A percentile compares a stretch with the other conserved stretches of the same genome.
Evolutionary conservation across 2,113 vertebrate species (phyloP).

Genomic region (Tragulus kanchil): DNA sequence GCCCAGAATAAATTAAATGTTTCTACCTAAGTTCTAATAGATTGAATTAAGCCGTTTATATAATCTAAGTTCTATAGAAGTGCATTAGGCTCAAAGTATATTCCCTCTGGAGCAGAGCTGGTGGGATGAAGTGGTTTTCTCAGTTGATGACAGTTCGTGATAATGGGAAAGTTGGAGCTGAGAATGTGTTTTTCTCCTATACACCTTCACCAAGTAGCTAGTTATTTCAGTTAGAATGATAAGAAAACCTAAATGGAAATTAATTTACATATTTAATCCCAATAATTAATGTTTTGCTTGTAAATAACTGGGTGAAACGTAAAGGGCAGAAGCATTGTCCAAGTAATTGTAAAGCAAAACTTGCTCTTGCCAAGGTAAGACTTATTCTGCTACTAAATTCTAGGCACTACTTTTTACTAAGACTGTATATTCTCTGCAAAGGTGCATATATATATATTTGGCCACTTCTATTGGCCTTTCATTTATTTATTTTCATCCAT

Average conservation of each 20-base stretch:
- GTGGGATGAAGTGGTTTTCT: not conserved
- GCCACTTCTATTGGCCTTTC: too few relatives aligned
- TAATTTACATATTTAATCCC: slow-evolving; percentile 2
- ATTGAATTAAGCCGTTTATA: slow-evolving; percentile 29
- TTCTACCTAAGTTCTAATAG: not conserved
- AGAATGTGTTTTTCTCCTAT: slow-evolving; percentile 3
- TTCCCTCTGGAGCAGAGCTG: not conserved
- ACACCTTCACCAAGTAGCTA: not conserved
- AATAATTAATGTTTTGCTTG: slow-evolving; percentile 35
- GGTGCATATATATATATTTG: not conserved
- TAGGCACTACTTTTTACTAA: not conserved
- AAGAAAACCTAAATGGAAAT: slow-evolving; percentile 37
- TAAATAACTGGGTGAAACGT: slow-evolving; percentile 32
- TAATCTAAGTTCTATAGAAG: slow-evolving; percentile 19
- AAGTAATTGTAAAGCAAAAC: slow-evolving; percentile 51
- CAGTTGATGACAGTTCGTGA: not conserved
- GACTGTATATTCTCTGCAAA: slow-evolving; percentile 12
- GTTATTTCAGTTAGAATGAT: slow-evolving; percentile 43
- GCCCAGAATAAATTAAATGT: slow-evolving; percentile 26
- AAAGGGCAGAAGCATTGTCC: slow-evolving; percentile 29
- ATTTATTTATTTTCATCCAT: too few relatives aligned
- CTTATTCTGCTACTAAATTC: slow-evolving; percentile 1
- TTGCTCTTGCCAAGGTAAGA: slow-evolving; percentile 12
- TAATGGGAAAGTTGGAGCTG: not conserved
- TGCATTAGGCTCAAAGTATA: slow-evolving; percentile 18